A percentile compares a stretch with the other conserved stretches of the same genome.
These are phyloP conservation scores for Neopelma chrysocephalum DNA, from an alignment of 2,797 vertebrate species.

Conservation along the genomic window DNA sequence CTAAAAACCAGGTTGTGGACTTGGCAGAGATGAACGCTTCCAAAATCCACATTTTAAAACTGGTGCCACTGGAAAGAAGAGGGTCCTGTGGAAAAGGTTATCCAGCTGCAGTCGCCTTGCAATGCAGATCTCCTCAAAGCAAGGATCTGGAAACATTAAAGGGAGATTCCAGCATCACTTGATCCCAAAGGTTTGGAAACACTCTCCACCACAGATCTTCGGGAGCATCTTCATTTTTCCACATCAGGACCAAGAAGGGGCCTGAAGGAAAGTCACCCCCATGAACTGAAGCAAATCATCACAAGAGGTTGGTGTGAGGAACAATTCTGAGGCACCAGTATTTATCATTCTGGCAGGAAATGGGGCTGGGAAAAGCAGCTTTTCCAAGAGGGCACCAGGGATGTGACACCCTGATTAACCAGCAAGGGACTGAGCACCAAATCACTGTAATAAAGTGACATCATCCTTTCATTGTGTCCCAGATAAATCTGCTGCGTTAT, in stretches of 20 bases:
- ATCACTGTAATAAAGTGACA: conserved; percentile 78
- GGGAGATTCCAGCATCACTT: rapidly evolving
- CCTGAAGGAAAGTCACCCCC: neutral
- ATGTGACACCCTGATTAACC: conserved; percentile 77
- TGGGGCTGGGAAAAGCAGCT: neutral
- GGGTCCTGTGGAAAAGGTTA: neutral
- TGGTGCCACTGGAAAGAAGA: neutral
- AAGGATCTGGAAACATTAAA: neutral
- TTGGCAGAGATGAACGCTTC: neutral
- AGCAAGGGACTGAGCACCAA: conserved; percentile 62
- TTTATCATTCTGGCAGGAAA: conserved; percentile 14
- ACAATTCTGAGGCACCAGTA: neutral
- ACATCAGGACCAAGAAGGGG: neutral
- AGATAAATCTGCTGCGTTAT: conserved; percentile 53
- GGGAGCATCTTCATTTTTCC: neutral
- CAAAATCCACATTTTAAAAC: rapidly evolving
- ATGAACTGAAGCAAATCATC: neutral
- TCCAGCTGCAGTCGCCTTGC: neutral
- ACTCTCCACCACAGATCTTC: neutral
- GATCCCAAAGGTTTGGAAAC: neutral
- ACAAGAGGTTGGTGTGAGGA: neutral
- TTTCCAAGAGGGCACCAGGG: conserved; percentile 31
- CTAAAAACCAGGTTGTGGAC: neutral
- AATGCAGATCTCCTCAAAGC: too few species aligned
- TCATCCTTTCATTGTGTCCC: conserved; percentile 65